Evolutionary conservation across 2,888 invertebrate species (phyloP), one percentile per base, ranked within the genome.

Genomic region (Cordilura impudica): DNA sequence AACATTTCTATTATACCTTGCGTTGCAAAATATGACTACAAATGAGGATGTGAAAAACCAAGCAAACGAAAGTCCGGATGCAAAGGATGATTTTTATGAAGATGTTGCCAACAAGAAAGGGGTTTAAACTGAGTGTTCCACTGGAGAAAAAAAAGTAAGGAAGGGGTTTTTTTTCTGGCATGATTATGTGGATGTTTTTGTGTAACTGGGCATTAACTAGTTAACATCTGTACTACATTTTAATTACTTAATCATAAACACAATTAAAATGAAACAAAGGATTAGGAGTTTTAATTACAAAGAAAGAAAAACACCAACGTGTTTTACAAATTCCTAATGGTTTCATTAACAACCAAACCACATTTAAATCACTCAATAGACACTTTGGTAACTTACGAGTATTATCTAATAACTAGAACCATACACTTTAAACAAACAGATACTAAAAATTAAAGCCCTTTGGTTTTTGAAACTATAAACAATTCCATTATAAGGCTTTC

Each of bases 401-500:
- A n/a, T n/a, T n/a, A n/a, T n/a, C n/a, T n/a, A 19, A 18, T 3
- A 7, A 0, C 12, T 47, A 51, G 12, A 21, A 21, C 21, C 21
- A 23, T 19, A 43, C 43, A 53, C 21, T 19, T 39, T 39, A 35
- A 31, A 14, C 19, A n/a, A 18, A 29, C n/a, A 51, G 49, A 63
- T 49, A 31, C 63, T 49, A 63, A 8, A 53, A 49, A 31, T 51
- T 21, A 19, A 43, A 63, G 18, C 26, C 18, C 16, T 3, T 45
- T 10, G 23, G 26, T 43, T 53, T 54, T 6, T 12, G 43, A 53
- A 65, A 70, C 45, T 53, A 74, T 31, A 29, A 23, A 69, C 31
- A 67, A 75, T 72, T 70, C 71, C 71, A 77, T 77, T 69, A 39
- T 18, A 70, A 71, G 56, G 45, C 79, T 71, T 75, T 79, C 79